Base-by-base conservation (phyloP, 2,888 invertebrate species). In the Eremobia ochroleuca region DNA sequence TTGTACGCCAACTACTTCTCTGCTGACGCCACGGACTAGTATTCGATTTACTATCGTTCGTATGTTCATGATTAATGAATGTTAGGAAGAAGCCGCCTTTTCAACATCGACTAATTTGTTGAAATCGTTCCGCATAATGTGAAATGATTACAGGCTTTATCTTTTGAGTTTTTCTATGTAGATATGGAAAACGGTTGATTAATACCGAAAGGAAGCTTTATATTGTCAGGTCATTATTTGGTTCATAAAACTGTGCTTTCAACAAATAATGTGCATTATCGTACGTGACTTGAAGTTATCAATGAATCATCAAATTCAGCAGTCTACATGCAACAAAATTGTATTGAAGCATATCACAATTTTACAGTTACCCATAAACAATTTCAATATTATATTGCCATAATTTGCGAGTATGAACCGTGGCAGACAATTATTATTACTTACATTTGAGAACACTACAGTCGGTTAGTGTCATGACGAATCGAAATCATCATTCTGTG, bases 401-500 rank as follows among this genome's bases (percentile, higher is more conserved):
- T 92, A 91, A 89, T 93, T 93, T 88, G 92, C 93, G 87, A 90
- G 88, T 92, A 90, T 89, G 82, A 89, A 88, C 85, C 87, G 88
- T 89, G 76, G 86, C 89, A 85, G 87, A 90, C 90, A 90, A 91
- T 92, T 91, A 92, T 89, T 82, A 91, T 92, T 91, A 92, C 90
- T 82, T 68, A 71, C 62, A 49, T 87, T 86, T 88, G 91, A 91
- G 88, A 87, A 90, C 88, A 90, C 89, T 91, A 87, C 83, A 90
- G 87, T 91, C 90, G 88, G 92, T 92, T 91, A 92, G 88, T 88
- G 87, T 93, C 92, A 93, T 94, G 94, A 94, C 94, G 93, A 94
- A 94, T 94, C 86, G 85, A 83, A 94, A 94, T 92, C 87, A 90
- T 91, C 89, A 90, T 91, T 91, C 90, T 90, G 88, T 87, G 88